Conservation (phyloP, 2,113 vertebrate genomes). For the Chrysochloris asiatica region DNA sequence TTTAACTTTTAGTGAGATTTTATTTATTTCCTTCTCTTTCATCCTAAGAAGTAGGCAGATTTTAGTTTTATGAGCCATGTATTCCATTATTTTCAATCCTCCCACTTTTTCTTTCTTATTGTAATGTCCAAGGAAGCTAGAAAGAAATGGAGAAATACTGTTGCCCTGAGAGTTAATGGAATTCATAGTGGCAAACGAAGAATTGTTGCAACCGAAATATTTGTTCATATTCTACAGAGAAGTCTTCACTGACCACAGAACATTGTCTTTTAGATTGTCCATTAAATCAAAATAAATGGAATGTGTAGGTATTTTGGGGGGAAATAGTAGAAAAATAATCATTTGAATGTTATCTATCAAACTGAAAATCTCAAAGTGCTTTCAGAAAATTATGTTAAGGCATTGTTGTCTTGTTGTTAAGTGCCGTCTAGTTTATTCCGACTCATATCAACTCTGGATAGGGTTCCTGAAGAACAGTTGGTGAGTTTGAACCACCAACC, state of each 20-base stretch:
- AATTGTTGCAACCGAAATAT: not conserved
- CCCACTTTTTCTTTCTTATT: conserved; percentile 4
- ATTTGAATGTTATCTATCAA: not conserved
- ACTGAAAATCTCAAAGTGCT: conserved; percentile 24
- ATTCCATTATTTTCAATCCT: not conserved
- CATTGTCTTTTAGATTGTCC: not conserved
- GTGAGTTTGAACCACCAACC: too few species aligned
- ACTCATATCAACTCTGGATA: too few species aligned
- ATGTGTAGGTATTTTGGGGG: not conserved
- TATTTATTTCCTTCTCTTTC: conserved; percentile 38
- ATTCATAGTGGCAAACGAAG: not conserved
- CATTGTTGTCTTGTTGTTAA: too few species aligned
- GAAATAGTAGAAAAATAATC: not conserved
- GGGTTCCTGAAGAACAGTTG: too few species aligned
- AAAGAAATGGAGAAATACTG: not conserved
- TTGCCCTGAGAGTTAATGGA: not conserved
- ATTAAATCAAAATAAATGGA: conserved; percentile 12
- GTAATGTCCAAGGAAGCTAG: not conserved
- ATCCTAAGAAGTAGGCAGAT: conserved; percentile 9
- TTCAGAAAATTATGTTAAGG: not conserved
- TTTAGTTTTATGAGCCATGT: not conserved
- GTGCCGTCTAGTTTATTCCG: too few species aligned
- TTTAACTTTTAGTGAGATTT: conserved; percentile 52
- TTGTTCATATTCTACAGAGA: not conserved
- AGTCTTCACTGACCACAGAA: not conserved